phyloP scores from a whole-genome alignment of 2,113 vertebrate species.

The Callopanchax toddi region DNA sequence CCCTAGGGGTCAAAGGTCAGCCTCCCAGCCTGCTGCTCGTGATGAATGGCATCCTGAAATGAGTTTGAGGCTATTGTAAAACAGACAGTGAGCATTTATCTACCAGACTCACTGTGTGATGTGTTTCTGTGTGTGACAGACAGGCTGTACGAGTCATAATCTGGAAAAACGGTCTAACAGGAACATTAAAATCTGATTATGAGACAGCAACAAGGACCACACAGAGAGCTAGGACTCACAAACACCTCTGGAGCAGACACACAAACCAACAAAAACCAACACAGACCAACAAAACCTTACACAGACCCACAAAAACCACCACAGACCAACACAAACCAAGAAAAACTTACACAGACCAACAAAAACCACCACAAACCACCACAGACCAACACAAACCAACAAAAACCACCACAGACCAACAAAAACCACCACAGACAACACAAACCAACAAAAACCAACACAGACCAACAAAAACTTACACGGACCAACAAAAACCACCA shows the following conservation, averaged over 20 bases:
- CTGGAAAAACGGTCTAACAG: constrained; percentile 52
- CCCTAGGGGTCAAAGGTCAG: constrained; percentile 75
- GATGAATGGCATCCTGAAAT: constrained; percentile 72
- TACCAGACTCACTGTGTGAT: constrained; percentile 11
- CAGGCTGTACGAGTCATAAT: constrained; percentile 36
- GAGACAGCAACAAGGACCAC: constrained; percentile 47
- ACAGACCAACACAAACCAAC: no score
- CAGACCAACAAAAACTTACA: no score
- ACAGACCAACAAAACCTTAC: no score
- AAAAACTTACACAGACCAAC: no score
- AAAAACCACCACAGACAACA: no score
- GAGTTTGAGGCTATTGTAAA: constrained; percentile 29
- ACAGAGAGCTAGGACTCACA: constrained; percentile 44
- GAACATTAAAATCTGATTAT: constrained; percentile 57
- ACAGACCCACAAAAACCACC: no score
- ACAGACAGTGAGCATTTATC: constrained; percentile 24
- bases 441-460: no score
- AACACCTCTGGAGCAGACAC: constrained; percentile 20
- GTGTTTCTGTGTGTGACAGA: constrained; percentile 14
- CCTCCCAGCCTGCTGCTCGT: constrained; percentile 73
- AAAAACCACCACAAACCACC: no score
- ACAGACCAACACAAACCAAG: no score
- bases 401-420: no score
- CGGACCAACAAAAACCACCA: no score
- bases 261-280: constrained; percentile 6